Evolutionary conservation across 2,797 vertebrate genomes (phyloP).

Genomic region (Myoxocephalus aenaeus): DNA sequence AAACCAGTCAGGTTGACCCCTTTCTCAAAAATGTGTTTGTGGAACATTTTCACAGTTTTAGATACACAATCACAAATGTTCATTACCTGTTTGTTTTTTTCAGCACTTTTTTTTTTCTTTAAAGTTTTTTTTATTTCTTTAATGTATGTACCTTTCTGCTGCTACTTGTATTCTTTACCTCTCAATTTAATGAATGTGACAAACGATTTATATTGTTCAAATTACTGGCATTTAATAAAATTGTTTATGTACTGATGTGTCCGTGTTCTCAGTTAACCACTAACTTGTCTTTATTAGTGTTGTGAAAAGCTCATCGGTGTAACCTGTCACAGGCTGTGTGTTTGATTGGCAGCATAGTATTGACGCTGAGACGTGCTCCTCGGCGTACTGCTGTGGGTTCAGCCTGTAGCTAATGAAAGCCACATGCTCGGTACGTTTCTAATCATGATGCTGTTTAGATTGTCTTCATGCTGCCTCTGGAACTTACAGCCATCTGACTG

Average conservation of each 20-base stretch:
- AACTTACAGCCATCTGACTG: constrained; percentile 62
- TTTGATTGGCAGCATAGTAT: constrained; percentile 69
- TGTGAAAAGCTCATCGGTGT: constrained; percentile 47
- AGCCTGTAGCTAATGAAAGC: constrained; percentile 75
- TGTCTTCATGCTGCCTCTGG: constrained; percentile 70
- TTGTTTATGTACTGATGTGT: constrained; percentile 29
- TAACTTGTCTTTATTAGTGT: constrained; percentile 31
- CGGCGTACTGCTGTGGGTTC: constrained; percentile 56
- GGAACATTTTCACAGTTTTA: neutral
- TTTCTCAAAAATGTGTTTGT: neutral
- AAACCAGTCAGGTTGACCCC: neutral
- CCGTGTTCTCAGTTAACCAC: constrained; percentile 44
- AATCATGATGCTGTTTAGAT: constrained; percentile 77
- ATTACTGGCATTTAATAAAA: constrained; percentile 47
- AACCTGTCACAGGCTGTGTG: constrained; percentile 36
- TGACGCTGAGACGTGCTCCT: constrained; percentile 51
- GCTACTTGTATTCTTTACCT: neutral
- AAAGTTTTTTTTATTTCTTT: too few species aligned
- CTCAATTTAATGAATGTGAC: constrained; percentile 8
- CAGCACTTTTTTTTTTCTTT: constrained; percentile 10
- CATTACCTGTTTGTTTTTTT: neutral
- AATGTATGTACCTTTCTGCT: constrained; percentile 20
- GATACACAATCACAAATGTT: neutral
- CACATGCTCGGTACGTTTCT: constrained; percentile 78
- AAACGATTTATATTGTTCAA: neutral